Base-by-base conservation (phyloP, 2,888 invertebrate genomes). In the Fissipunctia ypsillon region DNA sequence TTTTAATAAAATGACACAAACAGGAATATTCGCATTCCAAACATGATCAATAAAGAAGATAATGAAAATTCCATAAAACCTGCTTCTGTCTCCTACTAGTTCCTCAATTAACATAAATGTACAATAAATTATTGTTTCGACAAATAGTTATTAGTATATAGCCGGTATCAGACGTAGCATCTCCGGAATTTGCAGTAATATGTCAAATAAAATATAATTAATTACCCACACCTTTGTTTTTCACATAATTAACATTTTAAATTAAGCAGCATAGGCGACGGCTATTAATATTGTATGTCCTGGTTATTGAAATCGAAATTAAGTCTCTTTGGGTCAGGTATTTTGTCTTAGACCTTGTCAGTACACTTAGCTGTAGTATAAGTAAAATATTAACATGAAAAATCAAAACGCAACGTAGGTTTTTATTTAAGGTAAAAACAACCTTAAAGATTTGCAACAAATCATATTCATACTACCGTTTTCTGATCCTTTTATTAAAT, bases 31-130 rank as follows among this genome's bases (percentile, higher is more conserved):
- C 80, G 88, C 88, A 91, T 91, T 90, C 87, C 84, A 72, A 74
- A 90, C 89, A 93, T 91, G 89, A 93, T 95, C 94, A 95, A 94
- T 94, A 94, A 93, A 92, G 92, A 91, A 87, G 88, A 88, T 90
- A 91, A 94, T 94, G 92, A 94, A 93, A 94, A 95, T 95, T 94
- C 94, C 93, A 86, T 88, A 92, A 92, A 95, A 95, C 95, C 92
- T 86, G 95, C 90, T 93, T 89, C 84, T 88, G 89, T 92, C 92
- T 91, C 90, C 92, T 93, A 93, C 92, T 92, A 89, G 93, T 93
- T 92, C 91, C 89, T 88, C 67, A 73, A 94, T 95, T 95, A 89
- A 85, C 94, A 95, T 95, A 94, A 93, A 92, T 88, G 86, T 78
- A 83, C 84, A 85, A 93, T 95, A 95, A 94, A 95, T 96, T 94